These are phyloP conservation scores for Baronia brevicornis DNA, from an alignment of 2,888 invertebrate genomes.

Conservation along the genomic window DNA sequence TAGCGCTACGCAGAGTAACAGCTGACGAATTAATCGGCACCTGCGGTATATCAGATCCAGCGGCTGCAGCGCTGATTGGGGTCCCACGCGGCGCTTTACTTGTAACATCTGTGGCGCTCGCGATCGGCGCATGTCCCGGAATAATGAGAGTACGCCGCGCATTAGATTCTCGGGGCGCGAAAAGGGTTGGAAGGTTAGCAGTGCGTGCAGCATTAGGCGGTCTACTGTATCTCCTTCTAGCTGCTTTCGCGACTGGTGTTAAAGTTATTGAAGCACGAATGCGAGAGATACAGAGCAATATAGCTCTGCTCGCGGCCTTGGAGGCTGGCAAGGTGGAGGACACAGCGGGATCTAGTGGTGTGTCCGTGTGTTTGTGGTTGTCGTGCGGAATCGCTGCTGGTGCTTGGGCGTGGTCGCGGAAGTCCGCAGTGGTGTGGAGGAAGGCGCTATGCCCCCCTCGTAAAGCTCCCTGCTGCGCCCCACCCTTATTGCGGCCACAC, in stretches of 20 bases:
- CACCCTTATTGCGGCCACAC: constrained; percentile 49
- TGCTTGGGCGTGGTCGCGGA: constrained; percentile 80
- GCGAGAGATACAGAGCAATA: constrained; percentile 58
- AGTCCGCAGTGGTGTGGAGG: constrained; percentile 77
- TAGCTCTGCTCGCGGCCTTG: constrained; percentile 67
- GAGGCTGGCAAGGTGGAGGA: constrained; percentile 44
- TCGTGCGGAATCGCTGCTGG: constrained; percentile 79
- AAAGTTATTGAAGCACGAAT: constrained; percentile 77
- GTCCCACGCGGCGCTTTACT: constrained; percentile 78
- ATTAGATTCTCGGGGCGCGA: constrained; percentile 74
- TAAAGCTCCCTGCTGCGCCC: constrained; percentile 47
- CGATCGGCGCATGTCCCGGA: constrained; percentile 83
- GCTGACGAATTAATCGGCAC: constrained; percentile 88
- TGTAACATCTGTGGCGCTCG: constrained; percentile 81
- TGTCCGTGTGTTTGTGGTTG: constrained; percentile 77
- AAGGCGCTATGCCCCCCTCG: constrained; percentile 65
- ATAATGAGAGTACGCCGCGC: constrained; percentile 83
- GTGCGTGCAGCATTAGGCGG: constrained; percentile 87
- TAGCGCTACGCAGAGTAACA: constrained; percentile 85
- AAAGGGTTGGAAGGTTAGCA: constrained; percentile 81
- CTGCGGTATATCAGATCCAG: constrained; percentile 81
- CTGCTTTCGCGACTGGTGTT: constrained; percentile 82
- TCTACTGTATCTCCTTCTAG: constrained; percentile 83
- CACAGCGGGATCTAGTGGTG: constrained; percentile 44
- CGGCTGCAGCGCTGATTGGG: constrained; percentile 77